phyloP scores from a whole-genome alignment of 2,888 invertebrate species.

The Ethmia dodecea region DNA sequence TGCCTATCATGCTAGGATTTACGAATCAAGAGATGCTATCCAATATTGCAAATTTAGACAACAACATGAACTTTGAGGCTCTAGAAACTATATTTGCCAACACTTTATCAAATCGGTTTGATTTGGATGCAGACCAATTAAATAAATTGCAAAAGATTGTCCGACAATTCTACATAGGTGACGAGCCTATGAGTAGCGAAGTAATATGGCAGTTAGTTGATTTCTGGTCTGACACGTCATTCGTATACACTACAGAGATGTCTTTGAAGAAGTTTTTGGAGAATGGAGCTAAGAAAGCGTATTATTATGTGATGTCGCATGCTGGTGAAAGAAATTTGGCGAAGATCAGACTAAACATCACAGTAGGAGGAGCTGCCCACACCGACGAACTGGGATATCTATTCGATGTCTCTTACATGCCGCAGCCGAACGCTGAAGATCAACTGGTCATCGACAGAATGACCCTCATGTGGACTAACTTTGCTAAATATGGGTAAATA shows the following conservation, averaged over 20 bases:
- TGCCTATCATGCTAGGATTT: constrained; percentile 43
- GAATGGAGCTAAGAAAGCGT: constrained; percentile 15
- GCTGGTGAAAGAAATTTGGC: constrained; percentile 32
- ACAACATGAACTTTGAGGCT: too few species aligned
- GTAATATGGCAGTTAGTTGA: not conserved
- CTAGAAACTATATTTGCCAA: too few species aligned
- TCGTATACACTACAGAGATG: constrained; percentile 6
- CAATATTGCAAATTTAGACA: too few species aligned
- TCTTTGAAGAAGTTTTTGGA: constrained; percentile 16
- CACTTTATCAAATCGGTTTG: too few species aligned
- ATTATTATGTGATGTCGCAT: constrained; percentile 20
- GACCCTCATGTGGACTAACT: constrained; percentile 57
- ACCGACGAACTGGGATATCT: constrained; percentile 46
- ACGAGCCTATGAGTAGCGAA: not conserved
- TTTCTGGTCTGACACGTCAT: constrained; percentile 4
- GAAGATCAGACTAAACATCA: constrained; percentile 23
- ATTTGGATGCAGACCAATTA: not conserved
- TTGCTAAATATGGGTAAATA: constrained; percentile 49
- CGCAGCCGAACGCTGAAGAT: constrained; percentile 28
- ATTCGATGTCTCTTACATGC: constrained; percentile 25
- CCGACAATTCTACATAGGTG: constrained; percentile 5
- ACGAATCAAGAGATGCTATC: constrained; percentile 32
- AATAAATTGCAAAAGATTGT: not conserved
- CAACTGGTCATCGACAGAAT: constrained; percentile 39
- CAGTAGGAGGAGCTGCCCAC: constrained; percentile 32